A percentile compares a stretch with the other conserved stretches of the same genome.
These are phyloP conservation scores for Steinernema hermaphroditum DNA, from an alignment of 2,888 invertebrate species.

Conservation along the genomic window DNA sequence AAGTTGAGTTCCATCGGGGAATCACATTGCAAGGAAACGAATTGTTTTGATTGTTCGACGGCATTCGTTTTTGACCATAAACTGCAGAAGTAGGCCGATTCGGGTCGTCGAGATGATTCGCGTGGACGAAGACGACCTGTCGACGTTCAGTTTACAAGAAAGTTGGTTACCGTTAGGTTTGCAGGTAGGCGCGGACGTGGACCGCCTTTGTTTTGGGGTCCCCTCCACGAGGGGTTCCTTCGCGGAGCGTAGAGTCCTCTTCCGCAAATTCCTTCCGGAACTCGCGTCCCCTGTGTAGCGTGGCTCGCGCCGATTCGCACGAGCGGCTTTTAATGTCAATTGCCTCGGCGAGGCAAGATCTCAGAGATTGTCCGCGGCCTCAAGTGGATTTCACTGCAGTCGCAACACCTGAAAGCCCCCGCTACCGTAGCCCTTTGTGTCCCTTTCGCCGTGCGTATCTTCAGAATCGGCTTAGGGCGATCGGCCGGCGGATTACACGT, in stretches of 20 bases:
- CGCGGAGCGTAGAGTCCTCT: too few species aligned
- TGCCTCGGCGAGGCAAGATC: neutral
- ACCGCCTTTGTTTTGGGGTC: too few species aligned
- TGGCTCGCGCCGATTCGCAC: neutral
- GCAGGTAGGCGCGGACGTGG: neutral
- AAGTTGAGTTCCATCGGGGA: too few species aligned
- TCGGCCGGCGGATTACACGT: constrained; percentile 14
- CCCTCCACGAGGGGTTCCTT: too few species aligned
- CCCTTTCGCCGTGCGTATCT: neutral
- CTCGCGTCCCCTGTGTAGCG: neutral
- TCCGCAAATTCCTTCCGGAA: too few species aligned
- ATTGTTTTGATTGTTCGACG: neutral
- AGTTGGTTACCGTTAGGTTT: neutral
- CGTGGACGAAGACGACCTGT: neutral
- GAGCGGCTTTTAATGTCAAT: constrained; percentile 3
- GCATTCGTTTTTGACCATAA: neutral
- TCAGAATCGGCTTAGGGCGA: neutral
- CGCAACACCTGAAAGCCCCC: neutral
- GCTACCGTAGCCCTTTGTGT: neutral
- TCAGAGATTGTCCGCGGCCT: neutral
- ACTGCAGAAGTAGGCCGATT: constrained; percentile 16
- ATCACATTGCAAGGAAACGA: too few species aligned
- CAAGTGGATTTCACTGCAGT: neutral
- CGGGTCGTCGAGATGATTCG: constrained; percentile 17
- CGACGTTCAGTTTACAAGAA: neutral